A percentile compares a stretch with the other conserved stretches of the same genome.
phyloP scores from a whole-genome alignment of 1,140 invertebrate species.

The Leptinotarsa lineolata region DNA sequence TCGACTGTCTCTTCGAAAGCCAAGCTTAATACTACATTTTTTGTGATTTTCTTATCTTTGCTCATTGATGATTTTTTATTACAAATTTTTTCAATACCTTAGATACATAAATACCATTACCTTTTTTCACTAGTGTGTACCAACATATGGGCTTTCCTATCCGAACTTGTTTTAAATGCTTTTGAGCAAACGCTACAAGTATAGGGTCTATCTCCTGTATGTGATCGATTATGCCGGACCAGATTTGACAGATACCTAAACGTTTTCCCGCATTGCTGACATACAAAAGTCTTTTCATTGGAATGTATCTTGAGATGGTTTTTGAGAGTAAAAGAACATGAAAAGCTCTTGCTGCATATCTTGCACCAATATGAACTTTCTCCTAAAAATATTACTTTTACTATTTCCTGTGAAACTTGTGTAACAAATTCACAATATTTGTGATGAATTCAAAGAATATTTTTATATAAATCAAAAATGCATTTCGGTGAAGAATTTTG shows the following conservation, averaged over 20 bases:
- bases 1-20: no score
- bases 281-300: slow-evolving; percentile 68
- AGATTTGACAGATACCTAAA: slow-evolving; percentile 77
- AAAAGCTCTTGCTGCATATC: slow-evolving; percentile 62
- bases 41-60: no score
- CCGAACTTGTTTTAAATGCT: slow-evolving; percentile 68
- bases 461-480: no score
- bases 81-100: no score
- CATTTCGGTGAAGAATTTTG: no score
- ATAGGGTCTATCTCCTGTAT: slow-evolving; percentile 62
- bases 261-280: slow-evolving; percentile 63
- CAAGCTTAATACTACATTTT: no score
- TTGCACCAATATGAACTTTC: slow-evolving; percentile 64
- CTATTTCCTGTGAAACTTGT: no score
- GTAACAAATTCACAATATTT: no score
- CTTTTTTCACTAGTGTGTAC: slow-evolving; percentile 65
- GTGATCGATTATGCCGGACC: slow-evolving; percentile 81
- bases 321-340: slow-evolving; percentile 65
- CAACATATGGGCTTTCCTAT: slow-evolving; percentile 82
- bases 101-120: slow-evolving; percentile 23
- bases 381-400: slow-evolving; percentile 42
- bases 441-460: no score
- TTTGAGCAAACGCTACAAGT: slow-evolving; percentile 66
- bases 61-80: no score
- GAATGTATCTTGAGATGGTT: slow-evolving; percentile 68